Evolutionary conservation across 53 echinoderm and acorn worm genomes (phyloP).

Genomic region (Luidia sarsii): DNA sequence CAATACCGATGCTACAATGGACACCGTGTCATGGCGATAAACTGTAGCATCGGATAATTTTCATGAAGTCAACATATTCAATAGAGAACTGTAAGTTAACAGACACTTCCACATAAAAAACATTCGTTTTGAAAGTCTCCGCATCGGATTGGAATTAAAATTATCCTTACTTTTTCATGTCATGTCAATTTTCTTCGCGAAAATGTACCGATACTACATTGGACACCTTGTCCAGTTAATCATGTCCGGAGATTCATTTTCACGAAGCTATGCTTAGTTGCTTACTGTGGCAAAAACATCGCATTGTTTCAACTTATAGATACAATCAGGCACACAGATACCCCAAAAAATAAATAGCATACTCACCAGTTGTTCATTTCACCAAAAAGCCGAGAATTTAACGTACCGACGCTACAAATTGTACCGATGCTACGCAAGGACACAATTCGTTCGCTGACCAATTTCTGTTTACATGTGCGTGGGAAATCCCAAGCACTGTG

Average conservation of each 20-base stretch:
- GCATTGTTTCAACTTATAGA: no score
- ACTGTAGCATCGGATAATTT: background rate
- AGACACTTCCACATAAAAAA: background rate
- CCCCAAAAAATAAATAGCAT: background rate
- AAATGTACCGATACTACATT: background rate
- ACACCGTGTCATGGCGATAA: background rate
- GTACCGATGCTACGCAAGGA: background rate
- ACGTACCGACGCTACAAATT: background rate
- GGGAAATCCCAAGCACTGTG: background rate
- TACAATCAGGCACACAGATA: background rate
- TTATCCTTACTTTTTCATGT: background rate
- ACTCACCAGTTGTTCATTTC: background rate
- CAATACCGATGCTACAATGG: background rate
- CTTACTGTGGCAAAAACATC: background rate
- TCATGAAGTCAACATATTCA: background rate
- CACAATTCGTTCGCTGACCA: background rate
- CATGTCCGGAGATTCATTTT: background rate
- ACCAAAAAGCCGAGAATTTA: background rate
- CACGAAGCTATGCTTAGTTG: background rate
- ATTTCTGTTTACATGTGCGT: background rate
- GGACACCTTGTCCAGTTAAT: background rate
- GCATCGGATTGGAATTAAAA: background rate
- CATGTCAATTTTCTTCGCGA: background rate
- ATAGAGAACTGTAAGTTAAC: background rate
- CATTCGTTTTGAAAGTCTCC: background rate